These are phyloP conservation scores for Dastarcus helophoroides DNA, from an alignment of 2,888 invertebrate genomes.

Conservation along the genomic window DNA sequence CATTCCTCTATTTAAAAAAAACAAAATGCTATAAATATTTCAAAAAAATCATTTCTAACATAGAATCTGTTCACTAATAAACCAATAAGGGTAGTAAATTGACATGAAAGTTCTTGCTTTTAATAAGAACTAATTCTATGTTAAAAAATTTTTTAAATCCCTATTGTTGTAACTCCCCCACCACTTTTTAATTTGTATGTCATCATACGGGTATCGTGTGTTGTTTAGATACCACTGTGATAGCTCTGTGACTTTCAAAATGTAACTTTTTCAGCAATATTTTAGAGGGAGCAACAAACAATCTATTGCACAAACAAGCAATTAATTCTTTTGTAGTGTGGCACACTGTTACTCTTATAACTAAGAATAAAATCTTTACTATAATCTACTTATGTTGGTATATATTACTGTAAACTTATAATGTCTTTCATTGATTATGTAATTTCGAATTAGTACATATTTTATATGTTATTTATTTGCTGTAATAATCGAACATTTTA, in stretches of 20 bases:
- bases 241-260: slow-evolving; percentile 20
- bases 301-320: slow-evolving; percentile 25
- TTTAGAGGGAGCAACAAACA: slow-evolving; percentile 25
- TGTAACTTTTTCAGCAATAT: slow-evolving; percentile 26
- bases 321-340: slow-evolving; percentile 18
- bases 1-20: slow-evolving; percentile 6
- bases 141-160: neutral
- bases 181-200: neutral
- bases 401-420: slow-evolving; percentile 10
- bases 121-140: slow-evolving; percentile 8
- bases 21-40: no score
- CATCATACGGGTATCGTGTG: slow-evolving; percentile 17
- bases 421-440: slow-evolving; percentile 20
- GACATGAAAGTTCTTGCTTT: slow-evolving; percentile 11
- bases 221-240: slow-evolving; percentile 24
- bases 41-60: no score
- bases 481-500: slow-evolving; percentile 19
- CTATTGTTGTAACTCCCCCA: slow-evolving; percentile 1
- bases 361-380: slow-evolving; percentile 4
- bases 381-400: slow-evolving; percentile 11
- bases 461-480: slow-evolving; percentile 23
- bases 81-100: neutral
- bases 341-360: slow-evolving; percentile 14
- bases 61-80: neutral
- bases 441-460: no score